Evolutionary conservation across 2,888 invertebrate species (phyloP), one percentile per base, ranked within the genome.

Genomic region (Cephus spinipes): DNA sequence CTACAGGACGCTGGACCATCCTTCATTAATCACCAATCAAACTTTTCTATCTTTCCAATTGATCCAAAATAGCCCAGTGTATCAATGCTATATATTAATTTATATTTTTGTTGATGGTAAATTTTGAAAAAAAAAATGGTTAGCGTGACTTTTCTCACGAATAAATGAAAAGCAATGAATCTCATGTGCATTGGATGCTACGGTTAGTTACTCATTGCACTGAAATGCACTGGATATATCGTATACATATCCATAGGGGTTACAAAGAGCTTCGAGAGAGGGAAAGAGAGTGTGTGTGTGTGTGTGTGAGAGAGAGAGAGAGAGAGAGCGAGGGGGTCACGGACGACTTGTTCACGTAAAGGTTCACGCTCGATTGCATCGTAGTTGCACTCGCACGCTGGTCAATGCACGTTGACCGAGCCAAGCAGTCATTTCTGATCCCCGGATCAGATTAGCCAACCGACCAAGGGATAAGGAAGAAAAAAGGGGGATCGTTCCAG

Each of bases 301-400:
- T 4, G 11, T 11, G 11, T 35, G 11, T 11, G 35, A 3, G n/a
- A 1, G 30, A 0, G 35, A 35, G 35, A 35, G 12, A 1, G 35
- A 35, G 3, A 35, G 35, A 35, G 31, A 4, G 30, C 0, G 11
- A 31, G 84, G 85, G 89, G 87, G 89, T 88, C 88, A 90, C 85
- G 89, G 89, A 84, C 89, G 90, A 89, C 86, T 89, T 85, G 86
- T 77, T 84, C 85, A 86, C 85, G 87, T 87, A 86, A 87, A 87
- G 89, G 87, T 87, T 90, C 89, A 90, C 87, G 89, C 89, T 89
- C 85, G 83, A 86, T 81, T 87, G 87, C 84, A 83, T 83, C 79
- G 76, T 36, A 79, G 76, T 73, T 73, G 32, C 69, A 55, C 79
- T 74, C 74, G 69, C 75, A 77, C 76, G 85, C 81, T 85, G 87